Evolutionary conservation across 2,888 invertebrate species (phyloP).

Genomic region (Folsomia candida): DNA sequence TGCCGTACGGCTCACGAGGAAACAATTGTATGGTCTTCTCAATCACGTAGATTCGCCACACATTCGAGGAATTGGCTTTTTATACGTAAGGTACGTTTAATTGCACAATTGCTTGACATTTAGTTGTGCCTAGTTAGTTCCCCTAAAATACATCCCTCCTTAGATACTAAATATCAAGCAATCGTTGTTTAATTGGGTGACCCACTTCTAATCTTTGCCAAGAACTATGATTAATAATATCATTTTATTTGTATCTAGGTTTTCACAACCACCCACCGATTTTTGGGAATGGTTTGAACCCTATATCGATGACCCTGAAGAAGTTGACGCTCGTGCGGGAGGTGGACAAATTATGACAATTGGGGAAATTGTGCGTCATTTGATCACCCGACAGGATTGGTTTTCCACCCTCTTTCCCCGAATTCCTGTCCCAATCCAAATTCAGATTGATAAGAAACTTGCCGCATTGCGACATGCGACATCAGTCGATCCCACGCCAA

Average conservation of each 20-base stretch:
- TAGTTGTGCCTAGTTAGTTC: neutral
- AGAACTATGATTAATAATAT: neutral
- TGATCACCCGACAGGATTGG: constrained; percentile 96
- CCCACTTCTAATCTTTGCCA: neutral
- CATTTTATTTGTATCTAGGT: constrained; percentile 61
- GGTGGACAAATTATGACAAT: constrained; percentile 91
- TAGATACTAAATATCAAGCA: too few species aligned
- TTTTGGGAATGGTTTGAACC: constrained; percentile 96
- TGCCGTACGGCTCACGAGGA: constrained; percentile 92
- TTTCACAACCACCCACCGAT: constrained; percentile 92
- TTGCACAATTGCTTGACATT: neutral
- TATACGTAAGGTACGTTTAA: constrained; percentile 66
- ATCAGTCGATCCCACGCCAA: constrained; percentile 49
- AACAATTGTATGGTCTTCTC: constrained; percentile 92
- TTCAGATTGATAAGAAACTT: constrained; percentile 78
- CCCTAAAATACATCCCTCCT: too few species aligned
- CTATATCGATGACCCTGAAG: constrained; percentile 85
- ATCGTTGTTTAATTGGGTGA: neutral
- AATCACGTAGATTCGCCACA: constrained; percentile 95
- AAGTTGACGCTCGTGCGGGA: constrained; percentile 96
- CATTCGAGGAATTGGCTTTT: constrained; percentile 88
- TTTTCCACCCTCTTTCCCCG: constrained; percentile 97
- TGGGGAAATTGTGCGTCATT: constrained; percentile 87
- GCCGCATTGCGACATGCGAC: constrained; percentile 60
- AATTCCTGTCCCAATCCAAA: constrained; percentile 95